phyloP scores from a whole-genome alignment of 2,888 invertebrate species.

The Oligia fasciuncula region DNA sequence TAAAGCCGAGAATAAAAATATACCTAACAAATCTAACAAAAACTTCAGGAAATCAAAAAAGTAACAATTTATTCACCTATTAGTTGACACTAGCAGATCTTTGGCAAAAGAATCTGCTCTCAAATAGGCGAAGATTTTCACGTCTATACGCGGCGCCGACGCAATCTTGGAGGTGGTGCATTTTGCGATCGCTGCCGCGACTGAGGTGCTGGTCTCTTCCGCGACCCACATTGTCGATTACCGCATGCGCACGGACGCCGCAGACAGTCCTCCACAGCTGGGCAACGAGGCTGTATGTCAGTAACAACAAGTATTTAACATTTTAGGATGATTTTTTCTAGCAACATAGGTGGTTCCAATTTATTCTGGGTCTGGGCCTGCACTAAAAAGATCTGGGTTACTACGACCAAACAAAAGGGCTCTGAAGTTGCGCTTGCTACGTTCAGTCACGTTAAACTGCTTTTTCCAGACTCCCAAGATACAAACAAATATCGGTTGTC shows the following conservation, averaged over 20 bases:
- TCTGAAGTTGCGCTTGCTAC: too few relatives aligned
- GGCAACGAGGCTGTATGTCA: slow-evolving; percentile 59
- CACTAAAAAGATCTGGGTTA: not conserved
- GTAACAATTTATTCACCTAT: slow-evolving; percentile 39
- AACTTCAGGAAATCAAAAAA: slow-evolving; percentile 11
- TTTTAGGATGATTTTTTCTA: not conserved
- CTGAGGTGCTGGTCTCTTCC: slow-evolving; percentile 34
- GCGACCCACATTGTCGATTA: not conserved
- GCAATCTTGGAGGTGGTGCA: slow-evolving; percentile 6
- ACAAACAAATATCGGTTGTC: not conserved
- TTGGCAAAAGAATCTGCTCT: not conserved
- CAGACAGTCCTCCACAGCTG: slow-evolving; percentile 55
- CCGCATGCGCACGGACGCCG: not conserved
- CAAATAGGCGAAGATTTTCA: not conserved
- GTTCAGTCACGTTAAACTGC: not conserved
- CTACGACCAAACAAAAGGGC: not conserved
- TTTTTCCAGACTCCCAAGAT: not conserved
- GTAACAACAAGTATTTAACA: slow-evolving; percentile 55
- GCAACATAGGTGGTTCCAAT: not conserved
- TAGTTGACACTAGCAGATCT: not conserved
- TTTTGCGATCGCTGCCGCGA: slow-evolving; percentile 36
- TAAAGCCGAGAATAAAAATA: not conserved
- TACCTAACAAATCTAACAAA: not conserved
- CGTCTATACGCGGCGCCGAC: slow-evolving; percentile 19
- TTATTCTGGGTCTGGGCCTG: not conserved